Evolutionary conservation across 2,113 vertebrate genomes (phyloP).

Genomic region (Nothoprocta perdicaria): DNA sequence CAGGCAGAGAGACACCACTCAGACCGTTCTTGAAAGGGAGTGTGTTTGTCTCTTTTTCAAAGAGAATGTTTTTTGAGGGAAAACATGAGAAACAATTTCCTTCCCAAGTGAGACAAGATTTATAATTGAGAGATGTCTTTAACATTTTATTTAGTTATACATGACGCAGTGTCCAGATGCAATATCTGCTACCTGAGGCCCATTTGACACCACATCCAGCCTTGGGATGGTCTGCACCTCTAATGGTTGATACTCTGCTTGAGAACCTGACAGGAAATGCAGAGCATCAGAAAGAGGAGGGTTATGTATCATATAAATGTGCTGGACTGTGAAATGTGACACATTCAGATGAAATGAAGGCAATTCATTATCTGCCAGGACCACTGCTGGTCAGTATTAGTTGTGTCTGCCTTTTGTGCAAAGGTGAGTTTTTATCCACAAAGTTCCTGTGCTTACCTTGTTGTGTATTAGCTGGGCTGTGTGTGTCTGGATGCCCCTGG

Average conservation of each 20-base stretch:
- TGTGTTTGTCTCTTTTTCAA: not conserved
- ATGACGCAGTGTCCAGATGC: accelerated
- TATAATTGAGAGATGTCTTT: not conserved
- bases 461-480: not conserved
- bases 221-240: not conserved
- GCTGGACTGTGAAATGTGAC: not conserved
- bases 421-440: accelerated
- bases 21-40: not conserved
- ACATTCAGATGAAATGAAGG: not conserved
- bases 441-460: not conserved
- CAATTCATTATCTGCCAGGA: not conserved
- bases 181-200: not conserved
- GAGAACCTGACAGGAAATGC: not conserved
- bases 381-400: not conserved
- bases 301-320: not conserved
- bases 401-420: not conserved
- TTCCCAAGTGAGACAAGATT: not conserved
- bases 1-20: not conserved
- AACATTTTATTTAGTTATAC: not conserved
- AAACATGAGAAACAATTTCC: not conserved
- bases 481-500: not conserved
- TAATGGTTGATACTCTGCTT: not conserved
- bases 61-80: not conserved
- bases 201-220: not conserved
- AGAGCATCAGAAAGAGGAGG: not conserved